Base-by-base conservation (phyloP, 1,140 invertebrate species). In the Drosophila pallidifrons region DNA sequence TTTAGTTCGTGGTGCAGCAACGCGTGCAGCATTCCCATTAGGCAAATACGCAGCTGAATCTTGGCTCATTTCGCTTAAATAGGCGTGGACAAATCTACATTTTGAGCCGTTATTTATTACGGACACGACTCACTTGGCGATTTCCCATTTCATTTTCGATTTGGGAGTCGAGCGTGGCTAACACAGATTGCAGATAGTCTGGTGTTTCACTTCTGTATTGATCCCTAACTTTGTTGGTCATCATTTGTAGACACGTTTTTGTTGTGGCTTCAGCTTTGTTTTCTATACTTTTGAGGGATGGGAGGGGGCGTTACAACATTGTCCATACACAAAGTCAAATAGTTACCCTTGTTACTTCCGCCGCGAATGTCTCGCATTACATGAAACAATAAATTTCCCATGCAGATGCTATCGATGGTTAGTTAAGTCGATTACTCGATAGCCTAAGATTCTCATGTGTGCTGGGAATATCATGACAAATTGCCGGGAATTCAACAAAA, bases 61-160 rank as follows among this genome's bases (percentile, higher is more conserved):
- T 32, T 32, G 30, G 35, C 35, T 38, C 30, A 20, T 75, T 43
- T 69, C n/a, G 25, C 10, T 54, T 68, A 49, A 74, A 65, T 70
- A 60, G 81, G 81, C 81, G 81, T 85, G 65, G 81, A 74, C 65
- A 68, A 81, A 82, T 86, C 82, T 74, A 81, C 70, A 78, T 87
- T 80, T 66, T 41, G 30, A 25, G 32, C 35, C 16, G 70, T 88
- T 75, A 88, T 88, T 88, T 88, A 88, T 83, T 60, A 38, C 63
- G 20, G 13, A 54, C 61, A 38, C 35, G 35, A 38, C 30, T 32
- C 30, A 32, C 5, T 32, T 32, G 30, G 13, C 15, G 20, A 28
- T 49, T 49, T 16, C 20, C 10, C 5, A 47, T 10, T n/a, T 13
- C 10, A 11, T 11, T 54, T 35, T 16, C 28, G 52, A 35, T 54